These are phyloP conservation scores for Listrodromus nycthemerus DNA, from an alignment of 2,888 invertebrate genomes.

Conservation along the genomic window DNA sequence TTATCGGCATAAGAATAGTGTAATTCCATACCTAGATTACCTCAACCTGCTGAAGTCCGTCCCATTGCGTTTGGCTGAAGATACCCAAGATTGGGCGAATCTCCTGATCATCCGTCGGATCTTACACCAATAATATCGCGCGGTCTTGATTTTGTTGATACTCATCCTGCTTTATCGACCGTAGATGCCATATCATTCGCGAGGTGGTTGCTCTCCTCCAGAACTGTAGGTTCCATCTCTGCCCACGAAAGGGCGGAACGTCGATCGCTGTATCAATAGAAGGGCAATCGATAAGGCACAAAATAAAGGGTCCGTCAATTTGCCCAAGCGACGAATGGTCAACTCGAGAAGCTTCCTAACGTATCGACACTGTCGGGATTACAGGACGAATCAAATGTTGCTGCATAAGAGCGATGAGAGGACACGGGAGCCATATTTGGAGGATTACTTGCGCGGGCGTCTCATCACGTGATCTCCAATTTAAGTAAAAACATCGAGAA, in stretches of 20 bases:
- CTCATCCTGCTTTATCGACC: neutral
- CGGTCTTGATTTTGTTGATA: neutral
- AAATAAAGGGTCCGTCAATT: neutral
- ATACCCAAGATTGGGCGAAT: constrained; percentile 12
- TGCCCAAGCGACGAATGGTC: too few species aligned
- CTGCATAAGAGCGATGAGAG: too few species aligned
- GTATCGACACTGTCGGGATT: too few species aligned
- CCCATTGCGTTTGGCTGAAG: constrained; percentile 7
- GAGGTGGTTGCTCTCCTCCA: neutral
- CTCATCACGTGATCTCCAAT: too few species aligned
- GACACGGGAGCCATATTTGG: too few species aligned
- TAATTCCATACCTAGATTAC: too few species aligned
- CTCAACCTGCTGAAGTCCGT: too few species aligned
- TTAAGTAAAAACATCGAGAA: too few species aligned
- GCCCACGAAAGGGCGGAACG: neutral
- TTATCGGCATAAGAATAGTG: neutral
- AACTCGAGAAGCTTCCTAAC: too few species aligned
- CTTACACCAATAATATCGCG: neutral
- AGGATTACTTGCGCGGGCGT: too few species aligned
- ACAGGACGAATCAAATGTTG: too few species aligned
- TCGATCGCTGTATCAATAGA: neutral
- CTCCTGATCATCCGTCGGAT: neutral
- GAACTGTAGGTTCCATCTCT: neutral
- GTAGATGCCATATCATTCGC: neutral
- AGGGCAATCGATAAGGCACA: neutral